Evolutionary conservation across 2,888 invertebrate genomes (phyloP), one percentile per base, ranked within the genome.

Genomic region (Drosophila putrida): DNA sequence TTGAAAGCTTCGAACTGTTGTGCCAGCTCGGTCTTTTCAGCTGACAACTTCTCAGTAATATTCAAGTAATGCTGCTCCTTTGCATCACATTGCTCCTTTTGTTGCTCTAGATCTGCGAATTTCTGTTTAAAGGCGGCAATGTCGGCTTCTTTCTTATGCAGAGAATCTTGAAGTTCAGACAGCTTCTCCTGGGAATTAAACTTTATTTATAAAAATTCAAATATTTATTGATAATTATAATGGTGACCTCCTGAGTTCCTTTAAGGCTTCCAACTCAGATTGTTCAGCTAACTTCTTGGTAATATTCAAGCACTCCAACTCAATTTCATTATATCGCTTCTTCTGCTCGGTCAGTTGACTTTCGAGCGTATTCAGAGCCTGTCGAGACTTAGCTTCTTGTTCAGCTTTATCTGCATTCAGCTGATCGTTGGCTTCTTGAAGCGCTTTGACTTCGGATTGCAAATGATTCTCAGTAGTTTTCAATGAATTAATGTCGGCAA

Each of bases 211-310:
- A n/a, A 6, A 9, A 3, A 54, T 27, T 31, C 9, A 1, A 9
- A 43, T 11, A 43, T 6, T 38, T 38, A n/a, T 6, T 38, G 33
- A n/a, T 15, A 10, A 39, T 38, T 1, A 0, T 35, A n/a, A 11
- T 35, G 6, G 15, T 15, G 8, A 72, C 71, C 60, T 60, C 46
- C 9, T 73, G n/a, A n/a, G 10, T 41, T 20, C 33, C 39, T 41
- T 59, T 1, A 31, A 27, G 0, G 8, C 9, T 8, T 20, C 6
- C 46, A 53, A 6, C 11, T 33, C 31, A 2, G 15, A 9, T 1
- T 39, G 68, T 31, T 55, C 61, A 5, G 4, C 28, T 25, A 58
- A 43, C 0, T 13, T n/a, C 0, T 41, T 31, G 20, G 0, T 43
- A 9, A 6, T 25, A 33, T 41, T 13, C 10, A 55, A n/a, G 4